These are phyloP conservation scores for Gyps fulvus DNA, from an alignment of 2,113 vertebrate species.

Conservation along the genomic window DNA sequence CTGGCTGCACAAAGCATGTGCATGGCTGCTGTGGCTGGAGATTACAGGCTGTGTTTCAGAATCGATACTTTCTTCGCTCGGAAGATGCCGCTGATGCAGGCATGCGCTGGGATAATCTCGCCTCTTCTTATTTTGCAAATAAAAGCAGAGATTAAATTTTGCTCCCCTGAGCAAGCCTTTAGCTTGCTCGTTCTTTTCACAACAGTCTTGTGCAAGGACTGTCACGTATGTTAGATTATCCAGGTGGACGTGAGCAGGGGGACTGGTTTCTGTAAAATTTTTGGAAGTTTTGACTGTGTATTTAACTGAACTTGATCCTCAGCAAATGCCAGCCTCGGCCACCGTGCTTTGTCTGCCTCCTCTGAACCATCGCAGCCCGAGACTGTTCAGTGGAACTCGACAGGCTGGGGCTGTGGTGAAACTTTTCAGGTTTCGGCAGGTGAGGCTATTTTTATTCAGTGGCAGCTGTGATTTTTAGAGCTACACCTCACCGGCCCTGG, in stretches of 20 bases:
- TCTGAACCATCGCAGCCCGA: rapidly evolving
- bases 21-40: not conserved
- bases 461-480: not conserved
- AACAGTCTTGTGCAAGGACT: not conserved
- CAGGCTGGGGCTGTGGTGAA: not conserved
- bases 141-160: not conserved
- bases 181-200: not conserved
- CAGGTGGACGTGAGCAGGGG: rapidly evolving
- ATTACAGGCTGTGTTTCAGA: not conserved
- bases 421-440: not conserved
- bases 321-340: not conserved
- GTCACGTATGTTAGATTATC: rapidly evolving
- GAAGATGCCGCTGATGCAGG: not conserved
- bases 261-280: rapidly evolving
- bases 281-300: not conserved
- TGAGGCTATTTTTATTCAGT: not conserved
- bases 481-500: not conserved
- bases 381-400: not conserved
- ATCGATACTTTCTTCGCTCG: not conserved
- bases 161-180: not conserved
- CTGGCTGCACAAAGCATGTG: not conserved
- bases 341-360: not conserved
- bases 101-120: not conserved
- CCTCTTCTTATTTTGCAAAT: not conserved
- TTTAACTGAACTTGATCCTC: not conserved